Evolutionary conservation across 2,797 vertebrate species (phyloP).

Genomic region (Sebastiscus tertius): DNA sequence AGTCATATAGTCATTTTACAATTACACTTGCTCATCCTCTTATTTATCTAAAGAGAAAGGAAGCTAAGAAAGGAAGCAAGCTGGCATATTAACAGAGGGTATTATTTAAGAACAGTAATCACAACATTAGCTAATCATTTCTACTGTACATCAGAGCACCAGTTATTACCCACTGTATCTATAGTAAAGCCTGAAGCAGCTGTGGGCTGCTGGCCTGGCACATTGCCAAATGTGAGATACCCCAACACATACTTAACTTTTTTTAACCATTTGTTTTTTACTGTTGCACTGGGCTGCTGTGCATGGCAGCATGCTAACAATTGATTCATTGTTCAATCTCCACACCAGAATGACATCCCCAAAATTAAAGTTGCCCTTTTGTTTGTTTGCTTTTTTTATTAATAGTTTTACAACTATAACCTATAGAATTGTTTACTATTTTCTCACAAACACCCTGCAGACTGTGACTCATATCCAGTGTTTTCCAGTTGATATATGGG

Average conservation of each 20-base stretch:
- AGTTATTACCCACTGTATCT: background rate
- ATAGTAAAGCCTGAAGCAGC: conserved; percentile 25
- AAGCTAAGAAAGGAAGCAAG: conserved; percentile 46
- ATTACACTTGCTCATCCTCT: conserved; percentile 65
- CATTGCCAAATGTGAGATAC: conserved; percentile 23
- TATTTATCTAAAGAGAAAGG: conserved; percentile 71
- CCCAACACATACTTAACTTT: conserved; percentile 32
- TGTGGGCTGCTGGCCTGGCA: conserved; percentile 44
- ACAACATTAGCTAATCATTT: background rate
- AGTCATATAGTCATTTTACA: conserved; percentile 60
- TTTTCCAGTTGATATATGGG: conserved; percentile 11
- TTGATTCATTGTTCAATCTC: background rate
- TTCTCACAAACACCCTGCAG: background rate
- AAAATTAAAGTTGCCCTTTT: background rate
- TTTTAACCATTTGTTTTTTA: background rate
- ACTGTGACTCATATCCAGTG: background rate
- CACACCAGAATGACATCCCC: background rate
- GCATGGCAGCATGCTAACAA: background rate
- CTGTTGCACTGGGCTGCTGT: background rate
- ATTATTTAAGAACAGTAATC: background rate
- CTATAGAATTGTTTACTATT: background rate
- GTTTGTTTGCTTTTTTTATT: background rate
- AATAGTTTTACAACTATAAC: background rate
- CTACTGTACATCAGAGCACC: background rate
- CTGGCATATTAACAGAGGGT: background rate